Evolutionary conservation across 2,797 vertebrate genomes (phyloP).

Genomic region (Cetoscarus ocellatus): DNA sequence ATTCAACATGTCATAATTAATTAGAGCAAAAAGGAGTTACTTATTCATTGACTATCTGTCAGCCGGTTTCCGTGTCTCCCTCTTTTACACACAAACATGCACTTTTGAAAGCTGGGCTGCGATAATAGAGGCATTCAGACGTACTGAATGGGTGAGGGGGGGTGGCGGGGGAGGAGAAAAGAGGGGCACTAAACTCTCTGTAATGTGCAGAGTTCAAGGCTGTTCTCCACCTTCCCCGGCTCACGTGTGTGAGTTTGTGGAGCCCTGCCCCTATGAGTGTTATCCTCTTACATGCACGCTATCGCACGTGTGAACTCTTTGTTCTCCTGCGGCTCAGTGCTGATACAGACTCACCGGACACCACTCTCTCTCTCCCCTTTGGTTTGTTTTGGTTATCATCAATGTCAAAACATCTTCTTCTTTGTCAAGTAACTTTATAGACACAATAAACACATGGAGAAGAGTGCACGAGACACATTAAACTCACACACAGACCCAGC

Average conservation of each 20-base stretch:
- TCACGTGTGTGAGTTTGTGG: slow-evolving; percentile 44
- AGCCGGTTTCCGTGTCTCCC: background rate
- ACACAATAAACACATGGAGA: slow-evolving; percentile 13
- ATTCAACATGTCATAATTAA: background rate
- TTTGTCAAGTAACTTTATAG: slow-evolving; percentile 19
- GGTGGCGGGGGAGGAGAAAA: slow-evolving; percentile 28
- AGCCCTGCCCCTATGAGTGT: slow-evolving; percentile 7
- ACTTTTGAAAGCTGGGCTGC: slow-evolving; percentile 37
- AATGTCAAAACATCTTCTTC: background rate
- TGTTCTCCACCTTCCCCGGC: slow-evolving; percentile 33
- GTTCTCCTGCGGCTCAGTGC: slow-evolving; percentile 2
- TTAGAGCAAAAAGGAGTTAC: slow-evolving; percentile 16
- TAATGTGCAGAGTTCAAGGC: slow-evolving; percentile 72
- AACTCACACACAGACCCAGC: slow-evolving; percentile 5
- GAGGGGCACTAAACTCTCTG: slow-evolving; percentile 39
- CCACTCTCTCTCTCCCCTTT: slow-evolving; percentile 13
- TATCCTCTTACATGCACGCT: slow-evolving; percentile 7
- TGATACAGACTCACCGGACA: slow-evolving; percentile 4
- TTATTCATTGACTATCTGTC: slow-evolving; percentile 1
- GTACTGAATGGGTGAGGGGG: slow-evolving; percentile 24
- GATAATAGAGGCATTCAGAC: slow-evolving; percentile 57
- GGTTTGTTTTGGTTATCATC: slow-evolving; percentile 10
- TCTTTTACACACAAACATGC: background rate
- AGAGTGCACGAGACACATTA: background rate
- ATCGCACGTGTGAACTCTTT: slow-evolving; percentile 11